Evolutionary conservation across 2,888 invertebrate genomes (phyloP).

Genomic region (Pyrrhia umbra): DNA sequence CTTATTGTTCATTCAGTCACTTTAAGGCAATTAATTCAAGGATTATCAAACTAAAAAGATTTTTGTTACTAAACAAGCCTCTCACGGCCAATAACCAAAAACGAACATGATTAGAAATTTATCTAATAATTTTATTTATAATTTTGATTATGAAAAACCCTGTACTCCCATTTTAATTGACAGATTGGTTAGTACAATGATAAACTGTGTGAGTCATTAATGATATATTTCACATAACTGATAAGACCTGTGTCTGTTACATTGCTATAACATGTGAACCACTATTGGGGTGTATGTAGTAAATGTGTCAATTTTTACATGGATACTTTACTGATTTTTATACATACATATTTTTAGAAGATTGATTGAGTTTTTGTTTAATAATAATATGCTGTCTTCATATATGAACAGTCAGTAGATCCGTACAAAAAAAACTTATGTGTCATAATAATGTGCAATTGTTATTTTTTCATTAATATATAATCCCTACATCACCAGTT

Average conservation of each 20-base stretch:
- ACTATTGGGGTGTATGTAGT: conserved; percentile 8
- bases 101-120: no score
- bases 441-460: no score
- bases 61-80: no score
- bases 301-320: conserved; percentile 13
- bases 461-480: no score
- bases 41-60: not conserved
- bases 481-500: no score
- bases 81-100: no score
- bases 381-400: no score
- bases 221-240: conserved; percentile 18
- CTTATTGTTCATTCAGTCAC: not conserved
- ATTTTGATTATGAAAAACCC: conserved; percentile 1
- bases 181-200: conserved; percentile 26
- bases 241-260: conserved; percentile 31
- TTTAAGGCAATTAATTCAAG: conserved; percentile 17
- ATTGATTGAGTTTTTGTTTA: no score
- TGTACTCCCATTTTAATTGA: not conserved
- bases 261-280: conserved; percentile 3
- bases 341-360: not conserved
- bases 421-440: no score
- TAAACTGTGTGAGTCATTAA: conserved; percentile 33
- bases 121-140: no score
- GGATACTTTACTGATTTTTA: not conserved
- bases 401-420: no score